These are phyloP conservation scores for Ferrisia virgata DNA, from an alignment of 2,888 invertebrate genomes.

Conservation along the genomic window DNA sequence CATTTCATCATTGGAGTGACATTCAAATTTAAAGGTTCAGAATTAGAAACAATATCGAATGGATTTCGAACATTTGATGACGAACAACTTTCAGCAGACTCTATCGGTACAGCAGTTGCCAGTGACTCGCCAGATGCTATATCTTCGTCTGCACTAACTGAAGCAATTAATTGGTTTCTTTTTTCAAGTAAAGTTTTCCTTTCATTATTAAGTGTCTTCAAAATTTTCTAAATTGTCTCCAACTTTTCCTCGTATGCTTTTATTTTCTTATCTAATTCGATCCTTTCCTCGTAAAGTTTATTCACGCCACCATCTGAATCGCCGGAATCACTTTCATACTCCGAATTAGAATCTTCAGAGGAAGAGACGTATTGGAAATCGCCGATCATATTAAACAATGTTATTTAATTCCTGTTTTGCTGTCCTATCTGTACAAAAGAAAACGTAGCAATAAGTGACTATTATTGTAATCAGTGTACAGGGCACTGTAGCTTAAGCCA, in stretches of 20 bases:
- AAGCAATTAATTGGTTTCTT: constrained; percentile 4
- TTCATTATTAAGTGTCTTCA: constrained; percentile 25
- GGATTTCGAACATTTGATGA: neutral
- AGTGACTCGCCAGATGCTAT: neutral
- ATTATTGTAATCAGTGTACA: too few species aligned
- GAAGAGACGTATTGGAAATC: constrained; percentile 40
- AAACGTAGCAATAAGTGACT: too few species aligned
- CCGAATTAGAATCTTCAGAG: constrained; percentile 2
- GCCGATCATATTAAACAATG: constrained; percentile 22
- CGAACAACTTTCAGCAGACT: neutral
- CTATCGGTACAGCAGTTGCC: neutral
- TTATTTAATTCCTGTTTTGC: too few species aligned
- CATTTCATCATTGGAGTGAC: neutral
- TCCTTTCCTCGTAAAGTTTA: constrained; percentile 26
- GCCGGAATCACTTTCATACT: constrained; percentile 29
- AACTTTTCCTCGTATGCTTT: neutral
- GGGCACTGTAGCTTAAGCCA: too few species aligned
- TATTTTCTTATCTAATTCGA: neutral
- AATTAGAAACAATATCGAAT: neutral
- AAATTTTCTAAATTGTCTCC: neutral
- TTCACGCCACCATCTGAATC: neutral
- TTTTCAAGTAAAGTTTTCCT: neutral
- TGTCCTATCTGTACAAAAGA: too few species aligned
- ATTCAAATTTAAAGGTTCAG: constrained; percentile 19
- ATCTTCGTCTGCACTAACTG: neutral